Evolutionary conservation across 2,797 vertebrate species (phyloP), one percentile per base, ranked within the genome.

Genomic region (Hippocampus kuda): DNA sequence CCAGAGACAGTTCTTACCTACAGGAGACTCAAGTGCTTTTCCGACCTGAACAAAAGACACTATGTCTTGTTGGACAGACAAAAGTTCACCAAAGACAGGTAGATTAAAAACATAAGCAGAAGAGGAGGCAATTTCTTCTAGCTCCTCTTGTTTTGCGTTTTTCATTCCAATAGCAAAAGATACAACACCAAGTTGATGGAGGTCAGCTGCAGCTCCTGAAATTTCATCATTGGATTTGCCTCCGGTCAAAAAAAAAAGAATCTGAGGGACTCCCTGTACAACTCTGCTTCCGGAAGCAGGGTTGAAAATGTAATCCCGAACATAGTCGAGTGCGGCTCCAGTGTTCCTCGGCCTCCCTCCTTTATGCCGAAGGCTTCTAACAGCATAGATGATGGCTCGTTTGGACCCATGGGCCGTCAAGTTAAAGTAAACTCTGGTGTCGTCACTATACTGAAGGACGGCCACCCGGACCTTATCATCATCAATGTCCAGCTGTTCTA

Each of bases 141-240:
- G 86, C 68, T 91, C 90, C 10, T 75, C 68, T 63, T 77, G 70
- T 68, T 80, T 68, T 11, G 86, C 78, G 38, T 87, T 83, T 84
- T 90, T 88, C 79, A 88, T 87, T 75, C 89, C 90, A 75, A 91
- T 86, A 66, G 82, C 86, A 65, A 91, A 88, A 77, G 84, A 67
- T 11, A 88, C 57, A 70, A 90, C 80, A 54, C 86, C 81, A 0
- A 72, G 69, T 72, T 80, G 67, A 82, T 89, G 90, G 49, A 91
- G 74, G 44, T 71, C 74, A 51, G 70, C 75, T 30, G 86, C 81
- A 73, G 84, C 72, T 54, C 38, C 71, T 62, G 79, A 80, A 70
- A 92, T 84, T 42, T 92, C 84, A 80, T 92, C 90, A 46, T 46
- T 80, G 64, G 90, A 92, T 78, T 85, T 76, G 41, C 89, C 88